phyloP scores from a whole-genome alignment of 92 coral and sea anemone genomes.

The Epizoanthus stellaris region DNA sequence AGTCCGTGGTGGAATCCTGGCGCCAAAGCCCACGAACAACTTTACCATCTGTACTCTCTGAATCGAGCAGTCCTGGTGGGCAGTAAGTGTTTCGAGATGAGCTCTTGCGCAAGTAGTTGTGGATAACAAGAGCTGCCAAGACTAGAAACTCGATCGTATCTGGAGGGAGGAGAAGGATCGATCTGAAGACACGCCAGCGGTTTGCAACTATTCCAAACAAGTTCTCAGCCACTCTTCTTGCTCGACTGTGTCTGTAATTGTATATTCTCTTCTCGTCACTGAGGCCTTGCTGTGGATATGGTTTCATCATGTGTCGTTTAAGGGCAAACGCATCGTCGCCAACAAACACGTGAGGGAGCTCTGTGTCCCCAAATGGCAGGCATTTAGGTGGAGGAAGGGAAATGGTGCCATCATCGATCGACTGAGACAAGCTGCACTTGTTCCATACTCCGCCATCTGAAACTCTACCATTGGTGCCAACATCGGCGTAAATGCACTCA shows the following conservation, averaged over 20 bases:
- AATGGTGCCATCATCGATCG: slow-evolving; percentile 53
- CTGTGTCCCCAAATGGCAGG: slow-evolving; percentile 48
- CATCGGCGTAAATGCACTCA: slow-evolving; percentile 57
- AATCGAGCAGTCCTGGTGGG: slow-evolving; percentile 46
- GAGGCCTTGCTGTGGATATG: slow-evolving; percentile 58
- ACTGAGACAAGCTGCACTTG: slow-evolving; percentile 59
- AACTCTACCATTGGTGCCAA: slow-evolving; percentile 67
- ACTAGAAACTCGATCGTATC: slow-evolving; percentile 25
- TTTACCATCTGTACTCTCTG: slow-evolving; percentile 14
- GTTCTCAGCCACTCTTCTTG: slow-evolving; percentile 55
- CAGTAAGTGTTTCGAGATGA: slow-evolving; percentile 50
- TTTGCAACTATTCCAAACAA: slow-evolving; percentile 63
- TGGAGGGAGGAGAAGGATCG: slow-evolving; percentile 45
- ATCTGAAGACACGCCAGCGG: slow-evolving; percentile 51
- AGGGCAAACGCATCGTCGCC: slow-evolving; percentile 65
- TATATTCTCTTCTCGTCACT: slow-evolving; percentile 49
- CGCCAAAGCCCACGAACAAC: slow-evolving; percentile 45
- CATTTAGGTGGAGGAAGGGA: slow-evolving; percentile 55
- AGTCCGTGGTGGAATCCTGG: slow-evolving; percentile 47
- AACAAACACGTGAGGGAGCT: slow-evolving; percentile 58
- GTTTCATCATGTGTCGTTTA: slow-evolving; percentile 57
- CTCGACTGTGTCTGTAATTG: slow-evolving; percentile 64
- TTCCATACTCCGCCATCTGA: slow-evolving; percentile 72
- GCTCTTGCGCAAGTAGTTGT: slow-evolving; percentile 53
- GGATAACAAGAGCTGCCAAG: slow-evolving; percentile 50